Evolutionary conservation across 2,888 invertebrate species (phyloP).

Genomic region (Hypselothyrea guttata): DNA sequence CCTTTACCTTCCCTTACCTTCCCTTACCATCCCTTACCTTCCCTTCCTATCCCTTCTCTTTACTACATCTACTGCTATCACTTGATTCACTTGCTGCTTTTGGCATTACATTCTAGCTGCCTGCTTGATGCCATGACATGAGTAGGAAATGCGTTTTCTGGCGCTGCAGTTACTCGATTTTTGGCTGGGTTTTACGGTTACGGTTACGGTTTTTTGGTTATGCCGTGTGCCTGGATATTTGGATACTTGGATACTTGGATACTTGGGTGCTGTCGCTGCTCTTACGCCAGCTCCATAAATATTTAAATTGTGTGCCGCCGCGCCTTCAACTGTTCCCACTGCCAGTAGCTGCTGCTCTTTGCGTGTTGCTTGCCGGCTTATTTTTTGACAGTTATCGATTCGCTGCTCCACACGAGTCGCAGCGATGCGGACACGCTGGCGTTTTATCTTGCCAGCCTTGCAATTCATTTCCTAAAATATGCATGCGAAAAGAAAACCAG

Average conservation of each 20-base stretch:
- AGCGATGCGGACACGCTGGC: conserved; percentile 37
- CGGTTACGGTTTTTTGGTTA: conserved; percentile 75
- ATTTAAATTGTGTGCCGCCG: conserved; percentile 77
- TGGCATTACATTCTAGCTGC: conserved; percentile 31
- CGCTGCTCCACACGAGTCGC: conserved; percentile 52
- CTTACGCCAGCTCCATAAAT: conserved; percentile 71
- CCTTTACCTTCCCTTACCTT: too few species aligned
- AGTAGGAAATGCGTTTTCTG: conserved; percentile 76
- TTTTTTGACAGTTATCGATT: conserved; percentile 81
- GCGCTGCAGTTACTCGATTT: conserved; percentile 49
- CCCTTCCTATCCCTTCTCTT: not conserved
- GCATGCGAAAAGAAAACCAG: conserved; percentile 48
- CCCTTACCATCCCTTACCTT: too few species aligned
- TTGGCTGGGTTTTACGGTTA: conserved; percentile 61
- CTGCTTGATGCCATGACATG: conserved; percentile 65
- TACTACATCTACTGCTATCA: not conserved
- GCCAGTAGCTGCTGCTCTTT: too few species aligned
- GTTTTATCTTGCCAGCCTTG: conserved; percentile 65
- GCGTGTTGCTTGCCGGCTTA: conserved; percentile 74
- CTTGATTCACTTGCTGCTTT: not conserved
- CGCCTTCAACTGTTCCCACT: not conserved
- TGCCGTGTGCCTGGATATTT: conserved; percentile 61
- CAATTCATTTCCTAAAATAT: conserved; percentile 76
- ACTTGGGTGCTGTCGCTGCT: too few species aligned
- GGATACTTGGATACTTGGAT: too few species aligned